Evolutionary conservation across 1,140 invertebrate genomes (phyloP), one percentile per base, ranked within the genome.

Genomic region (Cyclina sinensis): DNA sequence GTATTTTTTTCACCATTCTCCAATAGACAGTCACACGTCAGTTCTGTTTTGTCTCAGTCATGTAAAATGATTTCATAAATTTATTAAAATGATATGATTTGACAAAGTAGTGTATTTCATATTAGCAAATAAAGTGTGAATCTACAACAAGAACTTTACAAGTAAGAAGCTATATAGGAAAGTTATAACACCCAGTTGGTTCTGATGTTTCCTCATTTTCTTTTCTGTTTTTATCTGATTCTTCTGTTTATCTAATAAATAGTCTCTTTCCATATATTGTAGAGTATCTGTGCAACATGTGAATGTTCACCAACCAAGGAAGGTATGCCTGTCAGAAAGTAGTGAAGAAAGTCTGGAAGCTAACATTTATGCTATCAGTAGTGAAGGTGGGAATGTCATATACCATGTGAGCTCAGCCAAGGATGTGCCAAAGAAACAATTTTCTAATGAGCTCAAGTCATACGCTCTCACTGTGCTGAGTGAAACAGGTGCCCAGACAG

Each of bases 291-390:
- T 99, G 3, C 97, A 98, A 14, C 98, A 98, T 93, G 97, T 98
- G 0, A 97, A 97, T 93, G 97, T 98, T 76, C 96, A 97, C 57
- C 96, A 97, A 86, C 96, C 96, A n/a, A 97, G 97, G 84, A 96
- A 96, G 9, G 95, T 96, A 1, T 90, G 93, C 27, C 43, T 95
- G n/a, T 90, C 91, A n/a, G 93, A 94, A 24, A 70, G 85, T 30
- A 88, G 84, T 30, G 91, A 94, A 65, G 92, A 93, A 24, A 92
- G 94, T 18, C 76, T 91, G 12, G 95, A 96, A 95, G 96, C 97
- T 0, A 97, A 97, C 93, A 97, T 98, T 14, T 98, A 97, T 94
- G 98, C 98, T 1, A 98, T 98, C 51, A 98, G 98, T 92, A 98
- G 97, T 65, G 97, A 98, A 32, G 97, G 98, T 91, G 98, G 98